These are phyloP conservation scores for Andrena flavipes DNA, from an alignment of 2,888 invertebrate species.

Conservation along the genomic window DNA sequence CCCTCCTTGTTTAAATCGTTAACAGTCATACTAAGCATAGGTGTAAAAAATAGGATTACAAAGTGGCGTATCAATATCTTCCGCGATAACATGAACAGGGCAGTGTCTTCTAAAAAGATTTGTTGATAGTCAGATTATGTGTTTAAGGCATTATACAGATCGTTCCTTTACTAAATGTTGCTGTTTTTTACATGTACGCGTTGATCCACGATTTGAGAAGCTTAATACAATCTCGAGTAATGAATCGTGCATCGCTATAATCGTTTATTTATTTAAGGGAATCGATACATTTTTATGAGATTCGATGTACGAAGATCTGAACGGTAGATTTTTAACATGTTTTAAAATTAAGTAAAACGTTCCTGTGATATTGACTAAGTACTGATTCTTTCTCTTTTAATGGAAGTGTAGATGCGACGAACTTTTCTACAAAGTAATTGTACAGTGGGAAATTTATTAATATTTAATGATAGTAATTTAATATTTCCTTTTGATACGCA, in stretches of 20 bases:
- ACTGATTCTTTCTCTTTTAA: slow-evolving; percentile 45
- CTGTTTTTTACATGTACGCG: slow-evolving; percentile 14
- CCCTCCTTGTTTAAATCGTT: slow-evolving; percentile 61
- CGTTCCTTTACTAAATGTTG: slow-evolving; percentile 18
- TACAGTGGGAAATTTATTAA: slow-evolving; percentile 9
- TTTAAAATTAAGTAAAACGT: slow-evolving; percentile 62
- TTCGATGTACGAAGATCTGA: slow-evolving; percentile 6
- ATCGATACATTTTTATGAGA: slow-evolving; percentile 27
- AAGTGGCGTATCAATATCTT: slow-evolving; percentile 23
- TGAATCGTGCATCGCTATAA: slow-evolving; percentile 5
- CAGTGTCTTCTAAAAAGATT: slow-evolving; percentile 13
- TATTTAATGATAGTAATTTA: slow-evolving; percentile 8
- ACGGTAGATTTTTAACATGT: slow-evolving; percentile 26
- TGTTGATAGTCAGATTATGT: slow-evolving; percentile 10
- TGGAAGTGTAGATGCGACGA: slow-evolving; percentile 31
- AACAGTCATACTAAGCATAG: not conserved
- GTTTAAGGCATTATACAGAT: slow-evolving; percentile 28
- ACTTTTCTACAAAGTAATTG: slow-evolving; percentile 26
- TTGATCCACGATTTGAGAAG: slow-evolving; percentile 19
- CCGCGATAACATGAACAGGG: slow-evolving; percentile 9
- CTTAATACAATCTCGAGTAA: not conserved
- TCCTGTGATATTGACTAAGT: slow-evolving; percentile 66
- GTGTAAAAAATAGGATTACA: not conserved
- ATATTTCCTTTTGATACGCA: not conserved
- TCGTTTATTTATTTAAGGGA: slow-evolving; percentile 15